A percentile compares a stretch with the other conserved stretches of the same genome.
phyloP scores from a whole-genome alignment of 2,113 vertebrate genomes.

The Nyctibius bracteatus region DNA sequence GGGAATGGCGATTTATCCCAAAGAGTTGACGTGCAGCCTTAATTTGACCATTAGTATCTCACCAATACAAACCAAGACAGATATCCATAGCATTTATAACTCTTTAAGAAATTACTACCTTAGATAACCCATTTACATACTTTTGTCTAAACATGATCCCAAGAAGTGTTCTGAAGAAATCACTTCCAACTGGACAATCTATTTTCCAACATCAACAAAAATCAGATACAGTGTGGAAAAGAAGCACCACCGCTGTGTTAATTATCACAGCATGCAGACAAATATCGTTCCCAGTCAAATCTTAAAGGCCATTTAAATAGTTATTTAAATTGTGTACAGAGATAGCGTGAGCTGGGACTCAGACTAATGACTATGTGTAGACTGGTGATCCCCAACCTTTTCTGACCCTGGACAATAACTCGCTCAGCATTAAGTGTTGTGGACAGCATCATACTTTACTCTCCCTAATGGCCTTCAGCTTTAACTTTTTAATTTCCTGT shows the following conservation, averaged over 20 bases:
- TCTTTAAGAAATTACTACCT: neutral
- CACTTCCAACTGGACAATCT: neutral
- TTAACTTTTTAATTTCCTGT: constrained; percentile 26
- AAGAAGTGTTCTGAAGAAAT: neutral
- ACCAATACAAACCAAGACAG: neutral
- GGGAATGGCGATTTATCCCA: neutral
- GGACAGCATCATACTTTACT: neutral
- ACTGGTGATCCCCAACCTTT: neutral
- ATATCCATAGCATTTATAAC: neutral
- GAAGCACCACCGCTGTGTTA: neutral
- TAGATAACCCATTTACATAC: neutral
- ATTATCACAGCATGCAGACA: neutral
- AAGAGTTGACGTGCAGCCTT: neutral
- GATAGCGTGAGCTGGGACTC: neutral
- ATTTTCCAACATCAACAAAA: neutral
- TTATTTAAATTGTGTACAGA: neutral
- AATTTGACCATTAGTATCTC: neutral
- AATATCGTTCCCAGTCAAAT: neutral
- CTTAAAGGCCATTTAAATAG: neutral
- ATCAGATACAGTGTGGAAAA: neutral
- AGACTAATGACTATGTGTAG: neutral
- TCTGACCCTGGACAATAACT: neutral
- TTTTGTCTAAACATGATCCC: neutral
- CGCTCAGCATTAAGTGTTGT: neutral
- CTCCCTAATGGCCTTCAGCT: neutral